Percentiles rank a stretch among this genome's conserved stretches.
Conservation (phyloP, 2,113 vertebrate genomes). For the Acrocephalus kingi region DNA sequence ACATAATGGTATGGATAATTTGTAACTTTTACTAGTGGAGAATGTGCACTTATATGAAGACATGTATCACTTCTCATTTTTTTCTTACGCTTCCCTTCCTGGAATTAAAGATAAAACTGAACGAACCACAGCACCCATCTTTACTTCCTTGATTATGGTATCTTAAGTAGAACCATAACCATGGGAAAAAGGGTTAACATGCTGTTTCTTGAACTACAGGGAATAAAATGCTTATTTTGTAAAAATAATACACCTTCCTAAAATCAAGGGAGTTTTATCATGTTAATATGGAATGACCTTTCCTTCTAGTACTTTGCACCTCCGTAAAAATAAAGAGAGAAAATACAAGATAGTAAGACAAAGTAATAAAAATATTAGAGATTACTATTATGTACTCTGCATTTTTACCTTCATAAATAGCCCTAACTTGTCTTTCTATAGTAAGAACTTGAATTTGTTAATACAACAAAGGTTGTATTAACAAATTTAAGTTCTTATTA, state of each 20-base stretch:
- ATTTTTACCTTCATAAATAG: neutral
- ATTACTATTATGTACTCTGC: neutral
- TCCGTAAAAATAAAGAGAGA: neutral
- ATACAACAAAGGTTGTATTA: neutral
- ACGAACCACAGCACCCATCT: neutral
- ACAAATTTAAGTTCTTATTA: neutral
- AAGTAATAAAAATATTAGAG: neutral
- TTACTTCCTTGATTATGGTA: neutral
- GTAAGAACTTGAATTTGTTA: neutral
- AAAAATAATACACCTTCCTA: neutral
- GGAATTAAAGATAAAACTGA: neutral
- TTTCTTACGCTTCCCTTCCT: neutral
- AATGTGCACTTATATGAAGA: neutral
- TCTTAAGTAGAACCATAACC: neutral
- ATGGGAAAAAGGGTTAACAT: neutral
- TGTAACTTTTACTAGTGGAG: neutral
- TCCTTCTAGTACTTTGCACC: neutral
- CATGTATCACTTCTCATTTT: neutral
- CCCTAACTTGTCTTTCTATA: neutral
- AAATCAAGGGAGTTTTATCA: neutral
- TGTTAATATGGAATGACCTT: neutral
- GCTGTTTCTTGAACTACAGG: neutral
- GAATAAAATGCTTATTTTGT: neutral
- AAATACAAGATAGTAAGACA: neutral
- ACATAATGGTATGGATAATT: neutral